Base-by-base conservation (phyloP, 2,113 vertebrate species). In the Rhinogobius similis region DNA sequence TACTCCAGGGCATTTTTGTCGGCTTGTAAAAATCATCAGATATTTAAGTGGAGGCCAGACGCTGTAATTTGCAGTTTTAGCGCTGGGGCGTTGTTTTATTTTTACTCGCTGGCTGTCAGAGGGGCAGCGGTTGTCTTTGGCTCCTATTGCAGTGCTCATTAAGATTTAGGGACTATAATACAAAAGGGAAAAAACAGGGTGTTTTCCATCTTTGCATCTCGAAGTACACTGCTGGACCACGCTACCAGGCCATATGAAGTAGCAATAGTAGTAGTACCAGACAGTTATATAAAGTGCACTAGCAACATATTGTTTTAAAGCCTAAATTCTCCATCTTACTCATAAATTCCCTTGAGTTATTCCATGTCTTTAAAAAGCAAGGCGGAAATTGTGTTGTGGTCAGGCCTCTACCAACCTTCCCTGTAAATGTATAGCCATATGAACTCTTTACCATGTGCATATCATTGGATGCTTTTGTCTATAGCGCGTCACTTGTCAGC, bases 1-100 rank as follows among this genome's bases (percentile, higher is more conserved):
- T 82, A 79, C 83, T 82, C 58, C 1, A 4, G 21, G 70, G 75
- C 71, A 78, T 82, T 87, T 91, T 86, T 78, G 78, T 83, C 86
- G 83, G 82, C 86, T 89, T 85, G 82, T 86, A 88, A 91, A 90
- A 90, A 88, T 88, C 78, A 87, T 88, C 83, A 87, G 82, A 88
- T 87, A 84, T 88, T 90, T 81, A 87, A 76, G 77, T 82, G 78
- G 73, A 72, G 81, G 76, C 72, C 83, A 84, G 82, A 87, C 65
- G 39, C 52, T 73, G 71, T 90, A 88, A 90, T 90, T 86, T 89
- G 81, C 80, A 4, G 29, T 89, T 89, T 87, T 76, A 86, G 81
- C 26, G 70, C 14, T 78, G 73, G 85, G 86, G 80, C 73, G 82
- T 87, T 82, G 80, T 82, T 90, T 84, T 87, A 86, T 89, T 89